These are phyloP conservation scores for Drosophila anomalipes DNA, from an alignment of 2,888 invertebrate genomes.

Conservation along the genomic window DNA sequence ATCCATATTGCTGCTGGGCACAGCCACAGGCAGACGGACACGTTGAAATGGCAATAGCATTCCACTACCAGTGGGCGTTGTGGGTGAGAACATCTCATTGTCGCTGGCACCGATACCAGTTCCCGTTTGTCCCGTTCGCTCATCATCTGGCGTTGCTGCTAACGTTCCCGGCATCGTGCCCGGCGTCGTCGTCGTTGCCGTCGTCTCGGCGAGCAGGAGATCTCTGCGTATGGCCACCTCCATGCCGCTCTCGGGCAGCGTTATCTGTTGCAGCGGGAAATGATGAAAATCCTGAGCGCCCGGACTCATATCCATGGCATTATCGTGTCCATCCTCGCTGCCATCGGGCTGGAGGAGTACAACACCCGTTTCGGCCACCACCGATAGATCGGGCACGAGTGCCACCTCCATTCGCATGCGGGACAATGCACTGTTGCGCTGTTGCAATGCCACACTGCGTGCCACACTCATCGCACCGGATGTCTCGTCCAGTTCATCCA, in stretches of 20 bases:
- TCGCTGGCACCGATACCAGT: slow-evolving; percentile 35
- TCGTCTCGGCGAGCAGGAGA: slow-evolving; percentile 73
- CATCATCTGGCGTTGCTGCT: background rate
- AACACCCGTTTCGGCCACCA: slow-evolving; percentile 84
- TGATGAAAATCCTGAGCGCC: slow-evolving; percentile 79
- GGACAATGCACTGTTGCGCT: slow-evolving; percentile 42
- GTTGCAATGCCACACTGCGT: slow-evolving; percentile 42
- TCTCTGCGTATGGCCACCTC: slow-evolving; percentile 85
- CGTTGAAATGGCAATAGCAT: slow-evolving; percentile 85
- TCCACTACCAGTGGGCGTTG: slow-evolving; percentile 76
- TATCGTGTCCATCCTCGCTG: slow-evolving; percentile 76
- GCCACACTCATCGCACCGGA: slow-evolving; percentile 66
- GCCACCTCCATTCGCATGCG: slow-evolving; percentile 85
- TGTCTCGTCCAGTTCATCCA: slow-evolving; percentile 69
- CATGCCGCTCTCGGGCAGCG: slow-evolving; percentile 84
- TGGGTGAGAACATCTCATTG: slow-evolving; percentile 84
- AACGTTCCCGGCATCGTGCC: slow-evolving; percentile 13
- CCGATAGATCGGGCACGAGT: slow-evolving; percentile 85
- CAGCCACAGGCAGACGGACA: slow-evolving; percentile 84
- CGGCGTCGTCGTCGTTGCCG: slow-evolving; percentile 38
- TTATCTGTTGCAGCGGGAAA: slow-evolving; percentile 83
- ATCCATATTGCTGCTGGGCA: slow-evolving; percentile 85
- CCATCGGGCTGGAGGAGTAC: slow-evolving; percentile 81
- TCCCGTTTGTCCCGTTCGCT: slow-evolving; percentile 44
- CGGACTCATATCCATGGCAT: slow-evolving; percentile 73